Conservation (phyloP, 2,113 vertebrate species). For the Cranoglanis bouderius region DNA sequence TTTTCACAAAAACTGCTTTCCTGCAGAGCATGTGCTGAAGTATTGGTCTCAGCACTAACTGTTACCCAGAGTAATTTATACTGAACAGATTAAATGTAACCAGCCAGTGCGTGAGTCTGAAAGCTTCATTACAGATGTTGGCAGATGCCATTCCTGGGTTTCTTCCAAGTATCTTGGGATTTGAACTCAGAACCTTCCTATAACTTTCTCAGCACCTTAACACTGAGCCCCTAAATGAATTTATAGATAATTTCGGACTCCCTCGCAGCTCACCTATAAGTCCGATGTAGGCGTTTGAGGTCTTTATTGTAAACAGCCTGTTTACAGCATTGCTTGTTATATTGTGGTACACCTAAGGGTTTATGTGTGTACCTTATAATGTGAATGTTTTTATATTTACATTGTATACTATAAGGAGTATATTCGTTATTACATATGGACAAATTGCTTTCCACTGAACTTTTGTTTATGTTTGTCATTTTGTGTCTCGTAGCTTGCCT, state of each 20-base stretch:
- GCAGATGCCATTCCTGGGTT: no score
- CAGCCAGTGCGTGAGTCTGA: no score
- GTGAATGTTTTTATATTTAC: not conserved
- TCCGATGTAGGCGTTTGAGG: no score
- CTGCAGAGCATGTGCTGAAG: no score
- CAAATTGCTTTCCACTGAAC: not conserved
- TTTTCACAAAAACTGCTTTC: no score
- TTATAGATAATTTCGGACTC: not conserved
- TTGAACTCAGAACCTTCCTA: no score
- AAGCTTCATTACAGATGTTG: not conserved
- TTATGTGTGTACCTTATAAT: not conserved
- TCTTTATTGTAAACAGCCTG: no score
- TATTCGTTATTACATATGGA: not conserved
- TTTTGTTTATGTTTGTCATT: not conserved
- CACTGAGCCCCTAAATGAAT: not conserved
- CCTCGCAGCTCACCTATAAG: no score
- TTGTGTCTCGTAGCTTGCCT: conserved; percentile 16
- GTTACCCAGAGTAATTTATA: not conserved
- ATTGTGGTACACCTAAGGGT: not conserved
- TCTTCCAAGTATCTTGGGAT: no score
- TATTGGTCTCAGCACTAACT: no score
- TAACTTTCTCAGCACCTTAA: no score
- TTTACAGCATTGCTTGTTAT: not conserved
- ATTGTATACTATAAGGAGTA: not conserved
- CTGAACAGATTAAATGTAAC: not conserved